Conservation (phyloP, 2,797 vertebrate genomes). For the Acropternis orthonyx region DNA sequence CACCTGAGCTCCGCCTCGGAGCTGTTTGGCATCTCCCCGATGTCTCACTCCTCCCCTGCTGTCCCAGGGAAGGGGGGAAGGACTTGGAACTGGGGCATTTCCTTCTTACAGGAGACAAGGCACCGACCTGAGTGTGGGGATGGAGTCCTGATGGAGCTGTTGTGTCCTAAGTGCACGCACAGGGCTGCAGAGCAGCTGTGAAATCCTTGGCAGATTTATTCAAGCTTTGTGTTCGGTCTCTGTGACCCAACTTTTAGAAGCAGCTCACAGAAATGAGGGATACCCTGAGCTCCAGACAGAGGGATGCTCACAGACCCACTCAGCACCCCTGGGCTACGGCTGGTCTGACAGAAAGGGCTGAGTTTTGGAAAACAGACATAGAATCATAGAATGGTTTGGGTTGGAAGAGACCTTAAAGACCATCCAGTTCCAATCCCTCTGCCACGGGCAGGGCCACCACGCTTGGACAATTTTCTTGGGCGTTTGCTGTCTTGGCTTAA, state of each 20-base stretch:
- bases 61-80: not conserved
- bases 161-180: rapidly evolving
- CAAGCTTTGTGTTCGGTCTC: not conserved
- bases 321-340: not conserved
- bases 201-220: not conserved
- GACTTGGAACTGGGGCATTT: not conserved
- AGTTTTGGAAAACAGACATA: not conserved
- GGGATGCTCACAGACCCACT: not conserved
- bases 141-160: not conserved
- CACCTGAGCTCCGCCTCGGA: not conserved
- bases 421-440: not conserved
- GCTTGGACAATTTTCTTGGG: not conserved
- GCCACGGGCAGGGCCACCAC: not conserved
- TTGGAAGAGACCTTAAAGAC: not conserved
- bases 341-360: not conserved
- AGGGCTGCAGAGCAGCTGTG: not conserved
- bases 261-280: not conserved
- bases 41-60: not conserved
- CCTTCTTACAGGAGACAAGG: not conserved
- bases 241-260: not conserved
- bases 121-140: rapidly evolving
- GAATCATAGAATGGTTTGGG: not conserved
- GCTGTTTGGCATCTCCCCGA: not conserved
- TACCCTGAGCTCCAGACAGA: rapidly evolving
- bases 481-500: not conserved